Percentiles rank a stretch among this genome's conserved stretches.
Conservation (phyloP, 2,797 vertebrate genomes). For the Sandelia bainsii region DNA sequence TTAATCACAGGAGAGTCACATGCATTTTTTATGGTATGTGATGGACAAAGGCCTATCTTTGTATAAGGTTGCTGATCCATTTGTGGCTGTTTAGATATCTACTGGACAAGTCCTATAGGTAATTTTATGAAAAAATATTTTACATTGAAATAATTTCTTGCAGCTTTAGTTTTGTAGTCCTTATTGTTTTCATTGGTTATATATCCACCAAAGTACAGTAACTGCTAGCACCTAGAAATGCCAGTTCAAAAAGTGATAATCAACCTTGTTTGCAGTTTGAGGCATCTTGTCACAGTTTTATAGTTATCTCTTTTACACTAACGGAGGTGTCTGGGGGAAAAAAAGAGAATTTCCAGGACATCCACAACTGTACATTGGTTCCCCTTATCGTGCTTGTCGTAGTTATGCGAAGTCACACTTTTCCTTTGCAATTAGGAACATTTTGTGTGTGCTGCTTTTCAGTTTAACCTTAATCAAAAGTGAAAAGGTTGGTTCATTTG, state of each 20-base stretch:
- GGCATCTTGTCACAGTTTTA: not conserved
- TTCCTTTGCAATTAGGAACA: not conserved
- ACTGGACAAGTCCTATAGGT: constrained; percentile 3
- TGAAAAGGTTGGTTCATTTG: not conserved
- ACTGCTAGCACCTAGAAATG: not conserved
- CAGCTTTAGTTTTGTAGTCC: not conserved
- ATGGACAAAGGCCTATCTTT: constrained; percentile 13
- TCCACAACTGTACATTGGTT: not conserved
- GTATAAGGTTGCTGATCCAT: constrained; percentile 29
- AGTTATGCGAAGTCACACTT: not conserved
- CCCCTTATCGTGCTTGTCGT: no score
- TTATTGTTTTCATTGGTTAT: no score
- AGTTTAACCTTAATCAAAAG: not conserved
- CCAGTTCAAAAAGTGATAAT: no score
- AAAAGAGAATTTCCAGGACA: not conserved
- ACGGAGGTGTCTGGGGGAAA: not conserved
- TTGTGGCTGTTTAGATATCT: constrained; percentile 22
- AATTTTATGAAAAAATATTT: not conserved
- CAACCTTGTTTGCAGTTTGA: not conserved
- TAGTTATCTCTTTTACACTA: not conserved
- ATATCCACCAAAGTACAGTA: not conserved
- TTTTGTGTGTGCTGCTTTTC: not conserved
- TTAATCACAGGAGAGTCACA: constrained; percentile 47
- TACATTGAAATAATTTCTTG: not conserved
- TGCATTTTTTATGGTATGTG: constrained; percentile 51